Conservation (phyloP, 2,113 vertebrate genomes). For the Forbesichthys agassizii region DNA sequence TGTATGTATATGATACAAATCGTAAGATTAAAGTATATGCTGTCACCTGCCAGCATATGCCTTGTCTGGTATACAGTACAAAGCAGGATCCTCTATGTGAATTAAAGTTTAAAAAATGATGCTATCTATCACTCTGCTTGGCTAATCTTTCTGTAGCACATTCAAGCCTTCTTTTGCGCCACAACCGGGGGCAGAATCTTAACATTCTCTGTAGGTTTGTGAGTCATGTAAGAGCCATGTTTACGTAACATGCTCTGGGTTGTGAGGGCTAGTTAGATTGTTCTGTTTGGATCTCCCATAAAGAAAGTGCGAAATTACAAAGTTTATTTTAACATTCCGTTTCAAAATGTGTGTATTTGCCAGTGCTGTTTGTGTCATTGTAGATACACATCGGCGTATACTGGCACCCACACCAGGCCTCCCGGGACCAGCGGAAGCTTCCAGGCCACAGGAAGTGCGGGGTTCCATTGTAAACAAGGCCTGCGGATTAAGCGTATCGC, state of each 20-base stretch:
- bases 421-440: conserved; percentile 69
- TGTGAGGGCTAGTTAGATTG: conserved; percentile 23
- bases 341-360: conserved; percentile 18
- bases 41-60: conserved; percentile 27
- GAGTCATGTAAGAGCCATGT: conserved; percentile 14
- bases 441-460: conserved; percentile 68
- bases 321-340: conserved; percentile 25
- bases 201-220: conserved; percentile 43
- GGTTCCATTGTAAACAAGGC: conserved; percentile 63
- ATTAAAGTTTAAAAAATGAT: conserved; percentile 29
- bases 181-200: conserved; percentile 43
- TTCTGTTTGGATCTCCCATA: conserved; percentile 40
- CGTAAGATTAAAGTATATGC: background rate
- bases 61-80: conserved; percentile 24
- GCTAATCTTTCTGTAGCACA: conserved; percentile 50
- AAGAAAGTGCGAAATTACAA: conserved; percentile 42
- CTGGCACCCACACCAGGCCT: conserved; percentile 53
- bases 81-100: conserved; percentile 19
- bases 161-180: conserved; percentile 43
- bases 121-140: conserved; percentile 42
- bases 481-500: conserved; percentile 72
- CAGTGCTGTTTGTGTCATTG: conserved; percentile 39
- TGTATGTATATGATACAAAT: too few relatives aligned
- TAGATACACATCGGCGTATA: conserved; percentile 41
- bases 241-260: conserved; percentile 17